Percentiles rank a stretch among this genome's conserved stretches.
Evolutionary conservation across 53 echinoderm and acorn worm genomes (phyloP).

Genomic region (Holothuria leucospilota): DNA sequence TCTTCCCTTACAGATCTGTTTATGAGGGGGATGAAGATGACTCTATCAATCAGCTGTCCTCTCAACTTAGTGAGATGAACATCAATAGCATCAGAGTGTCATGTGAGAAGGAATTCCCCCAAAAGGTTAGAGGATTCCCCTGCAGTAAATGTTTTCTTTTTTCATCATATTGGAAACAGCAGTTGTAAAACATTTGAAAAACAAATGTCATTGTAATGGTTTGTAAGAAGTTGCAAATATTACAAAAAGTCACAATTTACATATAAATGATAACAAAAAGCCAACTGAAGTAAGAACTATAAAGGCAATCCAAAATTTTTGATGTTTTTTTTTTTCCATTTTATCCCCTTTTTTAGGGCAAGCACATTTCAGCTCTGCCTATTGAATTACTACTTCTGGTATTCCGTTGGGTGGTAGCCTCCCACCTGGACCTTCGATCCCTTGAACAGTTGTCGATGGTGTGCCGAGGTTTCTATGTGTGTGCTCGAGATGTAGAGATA

Average conservation of each 20-base stretch:
- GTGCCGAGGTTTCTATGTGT: slow-evolving; percentile 91
- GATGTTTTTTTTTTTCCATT: background rate
- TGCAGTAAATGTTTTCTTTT: slow-evolving; percentile 5
- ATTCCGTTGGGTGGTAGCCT: slow-evolving; percentile 92
- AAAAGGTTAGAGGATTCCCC: slow-evolving; percentile 52
- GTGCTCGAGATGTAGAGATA: slow-evolving; percentile 84
- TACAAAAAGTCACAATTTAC: background rate
- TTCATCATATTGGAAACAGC: background rate
- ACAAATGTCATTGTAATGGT: too few relatives aligned
- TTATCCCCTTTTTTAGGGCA: slow-evolving; percentile 58
- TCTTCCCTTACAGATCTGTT: too few relatives aligned
- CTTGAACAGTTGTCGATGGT: slow-evolving; percentile 87
- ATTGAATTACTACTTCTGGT: slow-evolving; percentile 84
- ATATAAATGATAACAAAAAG: background rate
- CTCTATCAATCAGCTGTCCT: slow-evolving; percentile 37
- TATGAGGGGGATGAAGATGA: slow-evolving; percentile 39
- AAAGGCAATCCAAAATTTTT: background rate
- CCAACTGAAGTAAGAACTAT: background rate
- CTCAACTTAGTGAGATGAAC: slow-evolving; percentile 54
- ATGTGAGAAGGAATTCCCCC: slow-evolving; percentile 65
- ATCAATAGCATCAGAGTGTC: slow-evolving; percentile 58
- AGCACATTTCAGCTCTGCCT: slow-evolving; percentile 85
- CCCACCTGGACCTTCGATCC: slow-evolving; percentile 78
- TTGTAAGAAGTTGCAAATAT: slow-evolving; percentile 2
- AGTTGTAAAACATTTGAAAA: too few relatives aligned